A percentile compares a stretch with the other conserved stretches of the same genome.
Conservation (phyloP, 2,888 invertebrate species). For the Octonoba sinensis region DNA sequence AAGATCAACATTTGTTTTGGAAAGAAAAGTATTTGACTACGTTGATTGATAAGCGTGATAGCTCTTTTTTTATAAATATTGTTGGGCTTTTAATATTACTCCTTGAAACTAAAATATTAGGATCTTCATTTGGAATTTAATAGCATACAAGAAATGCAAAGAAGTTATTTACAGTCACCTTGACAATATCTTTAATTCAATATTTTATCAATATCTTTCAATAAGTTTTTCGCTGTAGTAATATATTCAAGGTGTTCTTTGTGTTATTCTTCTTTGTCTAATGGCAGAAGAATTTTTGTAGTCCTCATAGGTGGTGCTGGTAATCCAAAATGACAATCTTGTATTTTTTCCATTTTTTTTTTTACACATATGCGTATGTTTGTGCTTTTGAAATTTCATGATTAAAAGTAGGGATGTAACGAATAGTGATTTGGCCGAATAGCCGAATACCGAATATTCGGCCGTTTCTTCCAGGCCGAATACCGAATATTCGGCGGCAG, state of each 20-base stretch:
- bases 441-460: no score
- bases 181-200: no score
- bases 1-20: constrained; percentile 69
- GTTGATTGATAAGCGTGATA: constrained; percentile 66
- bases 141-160: neutral
- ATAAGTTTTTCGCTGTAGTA: neutral
- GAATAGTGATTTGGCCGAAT: no score
- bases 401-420: no score
- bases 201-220: neutral
- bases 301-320: constrained; percentile 33
- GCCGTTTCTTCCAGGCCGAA: no score
- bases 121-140: constrained; percentile 2
- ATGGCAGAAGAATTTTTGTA: constrained; percentile 19
- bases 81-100: constrained; percentile 30
- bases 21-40: constrained; percentile 65
- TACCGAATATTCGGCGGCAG: no score
- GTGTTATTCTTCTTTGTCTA: neutral
- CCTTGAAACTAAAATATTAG: constrained; percentile 21
- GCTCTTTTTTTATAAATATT: constrained; percentile 66
- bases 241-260: neutral
- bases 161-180: neutral
- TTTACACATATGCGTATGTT: constrained; percentile 25
- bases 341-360: constrained; percentile 2
- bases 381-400: constrained; percentile 18
- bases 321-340: constrained; percentile 26